Percentiles rank a stretch among this genome's conserved stretches.
These are phyloP conservation scores for Nibea coibor DNA, from an alignment of 2,113 vertebrate genomes.

Conservation along the genomic window DNA sequence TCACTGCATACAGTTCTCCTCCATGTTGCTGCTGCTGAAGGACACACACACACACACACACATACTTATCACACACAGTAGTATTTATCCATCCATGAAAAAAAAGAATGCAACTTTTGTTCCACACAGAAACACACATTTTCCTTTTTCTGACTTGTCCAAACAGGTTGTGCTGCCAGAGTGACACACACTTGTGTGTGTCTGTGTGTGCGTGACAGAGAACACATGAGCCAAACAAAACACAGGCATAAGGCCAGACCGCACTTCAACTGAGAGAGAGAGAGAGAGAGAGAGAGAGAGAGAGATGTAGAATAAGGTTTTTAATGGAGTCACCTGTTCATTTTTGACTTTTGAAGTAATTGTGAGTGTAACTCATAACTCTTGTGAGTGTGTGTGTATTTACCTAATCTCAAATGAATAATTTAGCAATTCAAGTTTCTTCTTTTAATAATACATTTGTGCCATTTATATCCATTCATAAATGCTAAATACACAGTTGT, in stretches of 20 bases:
- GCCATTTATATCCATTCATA: not conserved
- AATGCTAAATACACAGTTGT: not conserved
- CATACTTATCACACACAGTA: not conserved
- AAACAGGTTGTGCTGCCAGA: constrained; percentile 86
- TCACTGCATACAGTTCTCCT: not conserved
- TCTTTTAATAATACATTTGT: not conserved
- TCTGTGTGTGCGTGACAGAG: constrained; percentile 72
- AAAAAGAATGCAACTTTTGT: constrained; percentile 25
- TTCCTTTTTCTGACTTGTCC: constrained; percentile 80
- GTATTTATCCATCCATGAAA: constrained; percentile 33
- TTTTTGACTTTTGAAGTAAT: not conserved
- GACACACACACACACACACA: constrained; percentile 15
- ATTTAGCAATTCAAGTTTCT: not conserved
- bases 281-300: constrained; percentile 70
- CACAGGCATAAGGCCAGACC: constrained; percentile 91
- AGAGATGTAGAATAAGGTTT: not conserved
- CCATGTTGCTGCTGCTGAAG: constrained; percentile 37
- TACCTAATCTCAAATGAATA: not conserved
- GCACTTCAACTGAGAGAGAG: constrained; percentile 92
- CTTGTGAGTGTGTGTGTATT: not conserved
- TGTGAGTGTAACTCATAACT: too few species aligned
- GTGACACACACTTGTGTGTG: not conserved
- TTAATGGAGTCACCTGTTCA: constrained; percentile 5
- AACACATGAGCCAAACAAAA: constrained; percentile 93
- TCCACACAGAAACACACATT: constrained; percentile 57